Base-by-base conservation (phyloP, 2,888 invertebrate species). In the Reticulitermes lucifugus region DNA sequence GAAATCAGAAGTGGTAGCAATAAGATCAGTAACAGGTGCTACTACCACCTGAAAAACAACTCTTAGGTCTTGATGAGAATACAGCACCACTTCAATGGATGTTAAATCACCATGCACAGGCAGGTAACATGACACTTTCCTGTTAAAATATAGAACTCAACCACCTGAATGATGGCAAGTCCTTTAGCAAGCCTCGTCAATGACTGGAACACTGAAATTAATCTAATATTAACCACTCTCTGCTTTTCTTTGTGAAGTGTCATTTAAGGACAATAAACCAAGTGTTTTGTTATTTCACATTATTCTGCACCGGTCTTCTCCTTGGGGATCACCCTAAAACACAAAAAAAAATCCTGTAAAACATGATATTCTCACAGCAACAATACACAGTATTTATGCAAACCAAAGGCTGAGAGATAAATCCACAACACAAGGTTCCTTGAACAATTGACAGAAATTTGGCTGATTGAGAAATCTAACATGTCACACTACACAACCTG, bases 221-320 rank as follows among this genome's bases (percentile, higher is more conserved):
- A 65, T 65, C 65, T n/a, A 65, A 65, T n/a, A 65, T n/a, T 14
- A 65, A 65, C 25, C 25, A 65, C n/a, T 5, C 10, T 4, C 25
- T 65, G 7, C 6, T 25, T 65, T 65, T 25, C 25, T 65, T 25
- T 65, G 65, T 25, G 65, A 65, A 25, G 65, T 65, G n/a, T 25
- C n/a, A 25, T 25, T 25, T 14, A 65, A 3, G 25, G 65, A 65
- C n/a, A 65, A 6, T n/a, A 12, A 25, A n/a, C n/a, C 25, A 4
- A n/a, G 9, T n/a, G n/a, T 46, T 46, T 79, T 41, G 43, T 41
- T 18, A 46, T 46, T 84, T 89, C 87, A 94, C 94, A 93, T 93
- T 87, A 94, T 90, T 87, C 91, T 89, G 90, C 94, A 94, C 87
- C 93, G 92, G 86, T 94, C 93, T 87, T 93, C 93, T 73, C 92